Evolutionary conservation across 1,140 invertebrate genomes (phyloP), one percentile per base, ranked within the genome.

Genomic region (Zaprionus tsacasi): DNA sequence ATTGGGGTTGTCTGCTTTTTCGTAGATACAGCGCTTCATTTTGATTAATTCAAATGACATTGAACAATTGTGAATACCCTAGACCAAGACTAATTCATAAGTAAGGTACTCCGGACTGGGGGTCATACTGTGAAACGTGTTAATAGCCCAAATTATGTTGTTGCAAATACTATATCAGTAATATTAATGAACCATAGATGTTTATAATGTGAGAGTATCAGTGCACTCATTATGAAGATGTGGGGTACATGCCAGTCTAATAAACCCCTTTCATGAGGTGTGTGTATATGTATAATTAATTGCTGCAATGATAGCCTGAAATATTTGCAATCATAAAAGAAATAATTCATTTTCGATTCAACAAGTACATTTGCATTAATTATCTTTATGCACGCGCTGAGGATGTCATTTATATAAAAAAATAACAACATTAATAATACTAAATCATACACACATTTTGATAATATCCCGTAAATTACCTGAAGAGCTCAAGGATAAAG

Each of bases 211-310:
- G 4, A 50, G n/a, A 2, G n/a, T 27, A 27, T 52, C 12, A 52
- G 25, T 52, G 7, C 30, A 55, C 13, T 30, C 25, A 30, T 15
- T 21, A 13, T 60, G 21, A 17, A 21, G n/a, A 45, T 15, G 7
- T 7, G 1, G 33, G 17, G 30, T 50, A 63, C 1, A 45, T 15
- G 4, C 25, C 25, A 52, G 45, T 63, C 33, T 8, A 15, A 45
- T 45, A 45, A 15, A 45, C n/a, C n/a, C 40, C 15, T 15, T 45
- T 15, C n/a, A 15, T 45, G 63, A 50, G 35, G 61, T 43, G 76
- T 73, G 75, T 65, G 27, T 76, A 65, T 21, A 54, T 66, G 74
- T n/a, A 54, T 63, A 80, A 81, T 88, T 81, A 78, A 87, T 87
- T 71, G 70, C 70, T 72, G 72, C 68, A 80, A 75, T 68, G 78